phyloP scores from a whole-genome alignment of 2,888 invertebrate species.

The Hyposoter didymator region DNA sequence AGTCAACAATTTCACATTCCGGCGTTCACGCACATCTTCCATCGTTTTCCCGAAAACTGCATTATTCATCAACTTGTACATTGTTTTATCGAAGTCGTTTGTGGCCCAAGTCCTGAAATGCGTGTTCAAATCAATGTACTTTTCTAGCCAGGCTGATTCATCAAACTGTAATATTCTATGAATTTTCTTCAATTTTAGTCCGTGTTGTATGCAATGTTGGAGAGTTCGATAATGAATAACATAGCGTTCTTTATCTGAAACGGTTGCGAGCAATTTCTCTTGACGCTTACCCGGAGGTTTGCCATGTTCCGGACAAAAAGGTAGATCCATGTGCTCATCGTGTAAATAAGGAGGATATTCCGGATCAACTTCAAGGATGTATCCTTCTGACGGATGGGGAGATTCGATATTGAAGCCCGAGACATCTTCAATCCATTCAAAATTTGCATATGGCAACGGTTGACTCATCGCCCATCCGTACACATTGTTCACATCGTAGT shows the following conservation, averaged over 20 bases:
- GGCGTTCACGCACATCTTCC: neutral
- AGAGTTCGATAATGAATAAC: neutral
- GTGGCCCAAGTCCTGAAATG: neutral
- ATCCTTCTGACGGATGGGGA: neutral
- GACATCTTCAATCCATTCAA: neutral
- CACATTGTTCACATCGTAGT: neutral
- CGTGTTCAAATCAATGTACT: neutral
- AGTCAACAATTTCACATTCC: neutral
- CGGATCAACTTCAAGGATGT: neutral
- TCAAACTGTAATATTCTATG: neutral
- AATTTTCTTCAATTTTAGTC: neutral
- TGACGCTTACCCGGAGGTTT: neutral
- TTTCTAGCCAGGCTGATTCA: neutral
- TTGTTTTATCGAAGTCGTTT: neutral
- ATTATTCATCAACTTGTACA: neutral
- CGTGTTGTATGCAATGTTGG: neutral
- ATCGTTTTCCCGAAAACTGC: neutral
- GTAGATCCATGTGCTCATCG: neutral
- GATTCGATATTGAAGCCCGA: neutral
- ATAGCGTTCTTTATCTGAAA: neutral
- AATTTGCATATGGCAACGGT: constrained; percentile 1
- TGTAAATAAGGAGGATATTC: neutral
- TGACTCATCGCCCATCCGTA: constrained; percentile 7
- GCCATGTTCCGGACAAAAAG: neutral
- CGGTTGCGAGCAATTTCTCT: neutral